phyloP scores from a whole-genome alignment of 2,888 invertebrate species.

The Halictus ligatus region DNA sequence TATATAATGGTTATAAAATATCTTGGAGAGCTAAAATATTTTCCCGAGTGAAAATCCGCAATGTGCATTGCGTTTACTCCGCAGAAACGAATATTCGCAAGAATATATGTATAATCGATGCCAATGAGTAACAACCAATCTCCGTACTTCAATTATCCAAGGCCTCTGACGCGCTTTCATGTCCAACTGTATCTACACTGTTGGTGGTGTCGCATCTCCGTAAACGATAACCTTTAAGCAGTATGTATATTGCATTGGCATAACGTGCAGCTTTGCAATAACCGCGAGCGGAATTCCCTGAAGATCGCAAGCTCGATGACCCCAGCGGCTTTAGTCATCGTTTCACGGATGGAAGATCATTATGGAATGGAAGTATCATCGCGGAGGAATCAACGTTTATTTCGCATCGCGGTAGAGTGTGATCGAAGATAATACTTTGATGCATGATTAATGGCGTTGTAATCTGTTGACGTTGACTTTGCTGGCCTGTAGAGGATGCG shows the following conservation, averaged over 20 bases:
- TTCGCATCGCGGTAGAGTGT: background rate
- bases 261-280: background rate
- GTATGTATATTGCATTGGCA: background rate
- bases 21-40: too few relatives aligned
- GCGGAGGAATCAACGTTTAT: constrained; percentile 1
- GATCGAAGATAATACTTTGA: background rate
- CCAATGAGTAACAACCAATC: background rate
- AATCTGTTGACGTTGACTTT: background rate
- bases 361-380: background rate
- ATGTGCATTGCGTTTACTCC: background rate
- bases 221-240: background rate
- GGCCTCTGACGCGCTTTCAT: background rate
- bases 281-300: constrained; percentile 6
- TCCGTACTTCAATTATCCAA: constrained; percentile 4
- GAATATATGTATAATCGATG: background rate
- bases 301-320: constrained; percentile 37
- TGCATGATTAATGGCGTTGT: background rate
- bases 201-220: background rate
- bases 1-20: too few relatives aligned
- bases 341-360: background rate
- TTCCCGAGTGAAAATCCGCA: too few relatives aligned
- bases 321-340: constrained; percentile 9
- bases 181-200: background rate
- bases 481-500: background rate
- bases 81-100: background rate